Conservation (phyloP, 2,797 vertebrate species). For the Sitta carolinensis region DNA sequence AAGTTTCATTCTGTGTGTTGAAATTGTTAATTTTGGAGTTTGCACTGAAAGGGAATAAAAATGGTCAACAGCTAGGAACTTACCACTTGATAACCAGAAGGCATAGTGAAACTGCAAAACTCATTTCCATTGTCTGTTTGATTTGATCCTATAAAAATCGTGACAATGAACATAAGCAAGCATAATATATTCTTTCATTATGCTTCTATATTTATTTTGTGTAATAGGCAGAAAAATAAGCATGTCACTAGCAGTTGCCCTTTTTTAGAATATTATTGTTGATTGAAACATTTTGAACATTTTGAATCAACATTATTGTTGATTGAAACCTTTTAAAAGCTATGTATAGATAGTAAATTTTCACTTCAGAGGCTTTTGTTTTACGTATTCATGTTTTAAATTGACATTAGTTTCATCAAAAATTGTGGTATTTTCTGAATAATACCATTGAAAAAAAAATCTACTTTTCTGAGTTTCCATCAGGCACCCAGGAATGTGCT, state of each 20-base stretch:
- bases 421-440: conserved; percentile 14
- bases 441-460: not conserved
- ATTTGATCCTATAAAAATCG: conserved; percentile 67
- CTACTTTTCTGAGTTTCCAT: not conserved
- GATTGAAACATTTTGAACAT: conserved; percentile 13
- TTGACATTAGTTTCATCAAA: conserved; percentile 31
- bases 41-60: not conserved
- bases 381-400: conserved; percentile 39
- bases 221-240: conserved; percentile 27
- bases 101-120: conserved; percentile 51
- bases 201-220: conserved; percentile 67
- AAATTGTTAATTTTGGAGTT: conserved; percentile 36
- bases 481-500: not conserved
- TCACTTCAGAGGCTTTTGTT: not conserved
- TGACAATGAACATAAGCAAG: conserved; percentile 49
- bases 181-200: conserved; percentile 57
- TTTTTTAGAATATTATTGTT: conserved; percentile 30
- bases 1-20: not conserved
- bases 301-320: conserved; percentile 7
- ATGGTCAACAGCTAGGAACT: conserved; percentile 21
- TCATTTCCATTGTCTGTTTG: conserved; percentile 69
- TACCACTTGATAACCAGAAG: conserved; percentile 65
- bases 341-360: not conserved
- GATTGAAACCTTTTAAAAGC: not conserved
- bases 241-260: conserved; percentile 3